Evolutionary conservation across 2,888 invertebrate genomes (phyloP).

Genomic region (Carterocephalus palaemon): DNA sequence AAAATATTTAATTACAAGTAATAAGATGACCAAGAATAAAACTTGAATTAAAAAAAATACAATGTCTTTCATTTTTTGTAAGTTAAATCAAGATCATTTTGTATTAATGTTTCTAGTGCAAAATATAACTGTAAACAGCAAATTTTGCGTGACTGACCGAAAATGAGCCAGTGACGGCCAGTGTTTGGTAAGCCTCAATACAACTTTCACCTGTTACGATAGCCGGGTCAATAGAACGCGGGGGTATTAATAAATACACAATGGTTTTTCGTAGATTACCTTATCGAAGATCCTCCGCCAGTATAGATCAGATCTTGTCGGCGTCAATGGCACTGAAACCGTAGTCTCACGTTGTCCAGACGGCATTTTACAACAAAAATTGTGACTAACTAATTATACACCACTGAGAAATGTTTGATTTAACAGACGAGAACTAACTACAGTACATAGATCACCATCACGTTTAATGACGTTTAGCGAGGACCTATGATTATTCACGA

Average conservation of each 20-base stretch:
- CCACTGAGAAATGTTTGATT: constrained; percentile 22
- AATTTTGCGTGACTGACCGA: too few relatives aligned
- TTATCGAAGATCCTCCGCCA: constrained; percentile 75
- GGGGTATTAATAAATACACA: constrained; percentile 1
- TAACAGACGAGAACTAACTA: constrained; percentile 27
- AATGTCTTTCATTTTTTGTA: too few relatives aligned
- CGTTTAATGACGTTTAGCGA: constrained; percentile 32
- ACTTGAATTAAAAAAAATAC: too few relatives aligned
- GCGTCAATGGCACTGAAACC: constrained; percentile 66
- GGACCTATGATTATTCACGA: constrained; percentile 44
- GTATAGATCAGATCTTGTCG: constrained; percentile 67
- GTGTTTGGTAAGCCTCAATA: constrained; percentile 3
- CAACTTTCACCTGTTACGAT: constrained; percentile 26
- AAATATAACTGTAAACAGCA: too few relatives aligned
- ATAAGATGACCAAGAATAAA: too few relatives aligned
- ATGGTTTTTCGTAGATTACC: constrained; percentile 43
- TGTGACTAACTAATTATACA: constrained; percentile 33
- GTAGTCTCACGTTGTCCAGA: constrained; percentile 57
- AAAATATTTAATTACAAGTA: background rate
- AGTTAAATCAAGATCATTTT: too few relatives aligned
- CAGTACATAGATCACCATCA: constrained; percentile 42
- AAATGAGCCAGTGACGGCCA: too few relatives aligned
- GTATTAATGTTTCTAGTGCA: too few relatives aligned
- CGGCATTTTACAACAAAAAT: constrained; percentile 57
- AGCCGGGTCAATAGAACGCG: constrained; percentile 1